phyloP scores from a whole-genome alignment of 2,113 vertebrate species.

The Pongo pygmaeus region DNA sequence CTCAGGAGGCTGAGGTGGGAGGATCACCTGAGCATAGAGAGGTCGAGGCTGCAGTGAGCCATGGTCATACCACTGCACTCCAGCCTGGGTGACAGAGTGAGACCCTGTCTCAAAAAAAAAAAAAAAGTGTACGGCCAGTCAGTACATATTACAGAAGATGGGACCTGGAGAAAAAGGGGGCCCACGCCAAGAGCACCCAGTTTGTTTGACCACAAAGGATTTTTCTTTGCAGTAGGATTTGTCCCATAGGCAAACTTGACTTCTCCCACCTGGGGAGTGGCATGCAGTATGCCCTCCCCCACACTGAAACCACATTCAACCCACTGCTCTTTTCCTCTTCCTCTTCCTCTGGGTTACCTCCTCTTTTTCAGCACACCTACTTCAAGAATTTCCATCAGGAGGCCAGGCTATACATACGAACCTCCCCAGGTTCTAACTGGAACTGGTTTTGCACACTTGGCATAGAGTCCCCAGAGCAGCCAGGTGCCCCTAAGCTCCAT shows the following conservation, averaged over 20 bases:
- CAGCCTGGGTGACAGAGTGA: too few species aligned
- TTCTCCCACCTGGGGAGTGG: not conserved
- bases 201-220: not conserved
- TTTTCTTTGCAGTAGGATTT: not conserved
- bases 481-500: not conserved
- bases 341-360: not conserved
- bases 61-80: too few species aligned
- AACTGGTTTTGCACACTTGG: not conserved
- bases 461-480: not conserved
- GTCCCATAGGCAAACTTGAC: not conserved
- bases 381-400: not conserved
- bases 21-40: too few species aligned
- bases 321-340: not conserved
- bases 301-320: not conserved
- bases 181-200: not conserved
- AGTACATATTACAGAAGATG: not conserved
- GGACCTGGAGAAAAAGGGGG: not conserved
- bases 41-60: too few species aligned
- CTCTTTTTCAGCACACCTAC: not conserved
- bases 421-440: not conserved
- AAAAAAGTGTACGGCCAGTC: not conserved
- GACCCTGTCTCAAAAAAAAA: too few species aligned
- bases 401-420: too few species aligned
- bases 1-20: too few species aligned
- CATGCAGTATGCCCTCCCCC: accelerated